These are phyloP conservation scores for Anniella stebbinsi DNA, from an alignment of 2,797 vertebrate species.

Conservation along the genomic window DNA sequence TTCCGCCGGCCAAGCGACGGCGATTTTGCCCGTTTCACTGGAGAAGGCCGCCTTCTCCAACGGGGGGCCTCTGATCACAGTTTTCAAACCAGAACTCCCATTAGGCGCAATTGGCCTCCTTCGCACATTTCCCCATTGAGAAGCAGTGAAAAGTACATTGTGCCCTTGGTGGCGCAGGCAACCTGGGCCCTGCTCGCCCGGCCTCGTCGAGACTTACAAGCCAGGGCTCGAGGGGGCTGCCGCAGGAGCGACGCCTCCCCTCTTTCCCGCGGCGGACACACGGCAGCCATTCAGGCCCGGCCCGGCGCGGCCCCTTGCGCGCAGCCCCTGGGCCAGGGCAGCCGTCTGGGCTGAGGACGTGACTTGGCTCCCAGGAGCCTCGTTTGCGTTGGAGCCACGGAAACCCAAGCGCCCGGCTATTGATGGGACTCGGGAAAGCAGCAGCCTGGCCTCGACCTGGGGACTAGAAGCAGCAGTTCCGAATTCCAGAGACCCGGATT, in stretches of 20 bases:
- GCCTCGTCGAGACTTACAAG: conserved; percentile 34
- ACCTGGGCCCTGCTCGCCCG: neutral
- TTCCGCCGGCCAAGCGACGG: neutral
- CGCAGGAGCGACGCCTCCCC: conserved; percentile 55
- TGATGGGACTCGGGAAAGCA: too few species aligned
- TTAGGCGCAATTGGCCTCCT: neutral
- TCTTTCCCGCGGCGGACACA: conserved; percentile 1
- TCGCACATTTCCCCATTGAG: neutral
- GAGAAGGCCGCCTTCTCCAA: neutral
- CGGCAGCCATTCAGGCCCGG: too few species aligned
- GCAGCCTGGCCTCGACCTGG: too few species aligned
- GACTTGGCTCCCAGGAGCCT: neutral
- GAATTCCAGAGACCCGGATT: neutral
- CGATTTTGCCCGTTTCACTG: accelerated
- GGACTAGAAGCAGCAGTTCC: neutral
- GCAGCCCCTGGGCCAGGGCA: too few species aligned
- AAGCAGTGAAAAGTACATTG: neutral
- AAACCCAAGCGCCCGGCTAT: neutral
- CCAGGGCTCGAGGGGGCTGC: conserved; percentile 46
- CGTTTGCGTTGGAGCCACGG: accelerated
- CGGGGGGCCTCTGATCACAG: neutral
- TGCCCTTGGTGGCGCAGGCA: neutral
- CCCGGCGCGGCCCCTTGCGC: neutral
- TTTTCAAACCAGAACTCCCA: neutral
- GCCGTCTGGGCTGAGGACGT: too few species aligned